A percentile compares a stretch with the other conserved stretches of the same genome.
These are phyloP conservation scores for Lepidocyrtinus sp. DNA, from an alignment of 2,888 invertebrate species.

Conservation along the genomic window DNA sequence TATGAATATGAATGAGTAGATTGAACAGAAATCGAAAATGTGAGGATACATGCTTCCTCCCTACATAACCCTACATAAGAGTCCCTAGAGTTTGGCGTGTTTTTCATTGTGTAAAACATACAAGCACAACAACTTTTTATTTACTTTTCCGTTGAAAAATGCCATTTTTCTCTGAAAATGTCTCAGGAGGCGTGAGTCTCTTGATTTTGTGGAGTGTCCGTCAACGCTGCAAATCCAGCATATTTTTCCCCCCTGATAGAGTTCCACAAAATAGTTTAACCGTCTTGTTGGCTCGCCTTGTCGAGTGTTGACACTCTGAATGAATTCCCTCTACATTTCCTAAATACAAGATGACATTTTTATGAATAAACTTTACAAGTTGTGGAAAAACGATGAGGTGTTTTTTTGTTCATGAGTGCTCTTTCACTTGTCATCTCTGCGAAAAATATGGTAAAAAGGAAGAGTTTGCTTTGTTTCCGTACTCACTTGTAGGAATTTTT, in stretches of 20 bases:
- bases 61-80: no score
- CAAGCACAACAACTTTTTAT: not conserved
- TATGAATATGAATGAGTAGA: conserved; percentile 52
- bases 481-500: no score
- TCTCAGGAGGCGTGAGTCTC: no score
- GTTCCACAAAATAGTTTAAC: no score
- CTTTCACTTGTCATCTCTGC: conserved; percentile 45
- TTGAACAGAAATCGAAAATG: not conserved
- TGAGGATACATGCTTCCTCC: not conserved
- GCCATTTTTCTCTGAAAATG: no score
- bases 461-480: no score
- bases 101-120: not conserved
- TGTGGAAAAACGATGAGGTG: no score
- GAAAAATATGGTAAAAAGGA: conserved; percentile 25
- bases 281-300: not conserved
- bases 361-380: not conserved
- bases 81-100: not conserved
- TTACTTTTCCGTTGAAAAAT: not conserved
- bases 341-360: conserved; percentile 1
- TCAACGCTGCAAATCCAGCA: not conserved
- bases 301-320: conserved; percentile 6
- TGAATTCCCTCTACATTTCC: conserved; percentile 4
- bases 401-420: conserved; percentile 26
- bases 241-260: not conserved
- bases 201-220: not conserved